Base-by-base conservation (phyloP, 2,797 vertebrate genomes). In the Peromyscus aztecus region DNA sequence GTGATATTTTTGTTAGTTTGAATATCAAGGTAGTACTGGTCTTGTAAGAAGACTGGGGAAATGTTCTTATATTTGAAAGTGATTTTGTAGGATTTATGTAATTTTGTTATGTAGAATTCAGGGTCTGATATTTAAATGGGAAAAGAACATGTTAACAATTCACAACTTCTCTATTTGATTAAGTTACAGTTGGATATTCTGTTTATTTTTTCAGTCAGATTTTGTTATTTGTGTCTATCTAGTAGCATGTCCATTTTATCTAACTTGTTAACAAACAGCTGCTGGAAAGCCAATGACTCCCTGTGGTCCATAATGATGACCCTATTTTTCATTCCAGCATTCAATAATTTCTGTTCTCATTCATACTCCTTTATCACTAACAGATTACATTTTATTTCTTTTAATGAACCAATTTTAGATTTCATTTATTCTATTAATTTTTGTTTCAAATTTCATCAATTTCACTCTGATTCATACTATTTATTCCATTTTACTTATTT, bases 171-270 rank as follows among this genome's bases (percentile, higher is more conserved):
- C 85, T 92, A 89, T 29, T 31, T 77, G 43, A 46, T 49, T 52
- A 61, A 37, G n/a, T 69, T 92, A 43, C 73, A 78, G 82, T 71
- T 76, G 17, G 24, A 65, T 80, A 71, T 49, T 94, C 52, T 78
- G 29, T 69, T 77, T 82, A 34, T 27, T 86, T 78, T 27, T 78
- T 2, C 29, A 34, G 52, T 84, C 12, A 49, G 29, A 16, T 89
- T 94, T 80, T 67, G 11, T 46, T 55, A 84, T 81, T 93, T 94
- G 12, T 76, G 24, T 40, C 11, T 95, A 71, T 91, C 61, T 93
- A 93, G 69, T 78, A 77, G 43, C 37, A 17, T 46, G n/a, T 88
- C 13, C 49, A 75, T 92, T 83, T 76, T 57, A 83, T 52, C 19
- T 43, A 76, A 89, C 12, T 27, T 93, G 49, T 82, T 91, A 65